Conservation (phyloP, 2,888 invertebrate species). For the Harpalus rubripes region DNA sequence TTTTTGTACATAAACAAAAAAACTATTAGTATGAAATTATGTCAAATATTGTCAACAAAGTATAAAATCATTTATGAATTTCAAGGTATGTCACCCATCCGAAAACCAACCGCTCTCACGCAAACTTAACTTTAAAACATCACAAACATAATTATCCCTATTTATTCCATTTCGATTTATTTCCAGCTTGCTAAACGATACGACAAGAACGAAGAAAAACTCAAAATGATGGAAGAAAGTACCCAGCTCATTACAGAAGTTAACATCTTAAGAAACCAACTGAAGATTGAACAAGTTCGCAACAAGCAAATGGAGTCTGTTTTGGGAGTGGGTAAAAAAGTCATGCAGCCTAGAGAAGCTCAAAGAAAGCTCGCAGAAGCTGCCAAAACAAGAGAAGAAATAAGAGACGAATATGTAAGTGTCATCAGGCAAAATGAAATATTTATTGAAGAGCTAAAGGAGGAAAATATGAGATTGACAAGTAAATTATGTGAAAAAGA, state of each 20-base stretch:
- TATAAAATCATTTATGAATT: too few species aligned
- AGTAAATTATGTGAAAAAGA: slow-evolving; percentile 67
- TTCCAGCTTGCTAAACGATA: slow-evolving; percentile 44
- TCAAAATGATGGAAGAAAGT: slow-evolving; percentile 83
- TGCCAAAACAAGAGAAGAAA: slow-evolving; percentile 81
- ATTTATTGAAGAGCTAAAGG: slow-evolving; percentile 77
- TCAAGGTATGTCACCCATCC: too few species aligned
- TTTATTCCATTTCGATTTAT: too few species aligned
- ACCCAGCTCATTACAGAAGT: slow-evolving; percentile 87
- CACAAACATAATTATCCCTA: too few species aligned
- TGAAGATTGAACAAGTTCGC: slow-evolving; percentile 83
- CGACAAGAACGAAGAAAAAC: slow-evolving; percentile 75
- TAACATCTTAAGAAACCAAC: slow-evolving; percentile 85
- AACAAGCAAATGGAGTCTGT: slow-evolving; percentile 86
- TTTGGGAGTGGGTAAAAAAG: slow-evolving; percentile 82
- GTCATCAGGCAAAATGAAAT: slow-evolving; percentile 80
- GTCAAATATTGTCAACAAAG: too few species aligned
- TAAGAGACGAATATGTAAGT: slow-evolving; percentile 80
- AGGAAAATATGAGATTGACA: slow-evolving; percentile 72
- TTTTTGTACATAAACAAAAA: too few species aligned
- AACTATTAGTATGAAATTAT: too few species aligned
- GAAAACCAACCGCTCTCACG: too few species aligned
- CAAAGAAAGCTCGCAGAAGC: slow-evolving; percentile 83
- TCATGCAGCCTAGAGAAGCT: slow-evolving; percentile 81
- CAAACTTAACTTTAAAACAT: too few species aligned